Evolutionary conservation across 2,888 invertebrate species (phyloP), one percentile per base, ranked within the genome.

Genomic region (Carpatolechia fugitivella): DNA sequence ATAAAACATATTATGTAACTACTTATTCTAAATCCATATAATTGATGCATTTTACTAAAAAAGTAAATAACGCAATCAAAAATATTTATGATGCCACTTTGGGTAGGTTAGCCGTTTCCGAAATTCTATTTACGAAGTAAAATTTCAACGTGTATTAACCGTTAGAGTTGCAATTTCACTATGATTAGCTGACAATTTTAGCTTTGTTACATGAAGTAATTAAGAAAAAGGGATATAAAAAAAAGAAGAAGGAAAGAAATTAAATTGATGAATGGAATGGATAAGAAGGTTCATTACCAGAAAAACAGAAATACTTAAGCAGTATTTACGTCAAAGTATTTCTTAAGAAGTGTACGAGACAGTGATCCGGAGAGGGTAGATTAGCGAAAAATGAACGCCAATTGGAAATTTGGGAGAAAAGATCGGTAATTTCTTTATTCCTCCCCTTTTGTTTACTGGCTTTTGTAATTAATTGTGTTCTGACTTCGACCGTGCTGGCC

Each of bases 301-400:
- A 74, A 78, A 82, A 82, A 81, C 83, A 85, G 83, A 83, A 80
- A 83, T 81, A 78, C 76, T 68, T 82, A 78, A 82, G 85, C 76
- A 85, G 83, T 69, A 82, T 86, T 84, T 80, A 81, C 74, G 85
- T 85, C 85, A 80, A 69, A 74, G 67, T 59, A 66, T 70, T 69
- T 74, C 74, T 72, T 76, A 76, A 78, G 76, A 64, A 62, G 70
- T 63, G 69, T 70, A 71, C 74, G 70, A 78, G 80, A 82, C 78
- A 77, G 67, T 73, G 74, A 78, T 76, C 80, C 72, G 70, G 79
- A 29, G 29, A 77, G 74, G 76, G 60, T 63, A 72, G 82, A 83
- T 82, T 75, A 76, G 70, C 63, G 64, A 65, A 66, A 70, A 67
- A 72, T 69, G 70, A 74, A 70, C 71, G 70, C 68, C 74, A 68